These are phyloP conservation scores for Iguana delicatissima DNA, from an alignment of 2,797 vertebrate genomes.

Conservation along the genomic window DNA sequence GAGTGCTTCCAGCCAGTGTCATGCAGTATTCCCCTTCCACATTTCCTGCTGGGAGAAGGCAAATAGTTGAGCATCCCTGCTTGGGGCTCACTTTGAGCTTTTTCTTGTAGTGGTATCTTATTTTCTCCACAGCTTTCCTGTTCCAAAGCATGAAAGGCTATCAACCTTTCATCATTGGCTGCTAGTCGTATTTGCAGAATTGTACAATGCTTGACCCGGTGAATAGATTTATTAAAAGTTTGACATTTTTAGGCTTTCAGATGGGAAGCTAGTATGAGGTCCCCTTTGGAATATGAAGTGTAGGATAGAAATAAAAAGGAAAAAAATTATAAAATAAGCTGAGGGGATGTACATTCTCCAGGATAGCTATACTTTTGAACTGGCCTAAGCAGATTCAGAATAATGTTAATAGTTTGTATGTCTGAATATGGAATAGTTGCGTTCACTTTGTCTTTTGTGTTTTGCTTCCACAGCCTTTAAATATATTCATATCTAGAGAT, in stretches of 20 bases:
- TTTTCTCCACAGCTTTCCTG: not conserved
- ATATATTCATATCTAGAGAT: conserved; percentile 87
- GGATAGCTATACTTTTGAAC: not conserved
- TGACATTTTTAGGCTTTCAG: not conserved
- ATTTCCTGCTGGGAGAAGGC: not conserved
- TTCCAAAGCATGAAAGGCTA: not conserved
- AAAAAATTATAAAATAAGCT: not conserved
- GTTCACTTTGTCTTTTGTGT: not conserved
- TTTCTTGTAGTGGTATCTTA: not conserved
- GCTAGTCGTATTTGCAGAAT: not conserved
- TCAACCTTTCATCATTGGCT: not conserved
- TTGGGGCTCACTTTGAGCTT: not conserved
- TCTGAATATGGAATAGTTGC: not conserved
- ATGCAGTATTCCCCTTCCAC: not conserved
- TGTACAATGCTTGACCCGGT: not conserved
- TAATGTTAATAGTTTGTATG: not conserved
- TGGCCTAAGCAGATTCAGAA: not conserved
- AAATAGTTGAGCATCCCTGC: not conserved
- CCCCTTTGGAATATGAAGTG: not conserved
- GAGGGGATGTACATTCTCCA: not conserved
- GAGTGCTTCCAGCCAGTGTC: not conserved
- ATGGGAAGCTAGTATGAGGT: not conserved
- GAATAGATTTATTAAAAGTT: not conserved
- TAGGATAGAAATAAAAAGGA: not conserved
- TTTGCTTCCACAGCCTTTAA: conserved; percentile 82